Percentiles rank a stretch among this genome's conserved stretches.
Conservation (phyloP, 2,797 vertebrate genomes). For the Ibycter americanus region DNA sequence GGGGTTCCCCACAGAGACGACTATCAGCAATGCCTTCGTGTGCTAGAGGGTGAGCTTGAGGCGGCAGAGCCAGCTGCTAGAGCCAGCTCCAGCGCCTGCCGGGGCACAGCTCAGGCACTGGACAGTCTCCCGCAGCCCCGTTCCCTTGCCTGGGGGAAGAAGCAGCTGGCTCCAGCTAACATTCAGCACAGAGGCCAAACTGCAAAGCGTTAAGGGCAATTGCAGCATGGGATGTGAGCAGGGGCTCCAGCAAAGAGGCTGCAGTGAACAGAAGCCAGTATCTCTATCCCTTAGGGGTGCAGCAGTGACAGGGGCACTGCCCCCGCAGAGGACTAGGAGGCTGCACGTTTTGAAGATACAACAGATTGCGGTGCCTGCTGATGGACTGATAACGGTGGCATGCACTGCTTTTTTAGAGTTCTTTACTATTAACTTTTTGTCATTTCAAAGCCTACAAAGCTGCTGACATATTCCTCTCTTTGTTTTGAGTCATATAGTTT, state of each 20-base stretch:
- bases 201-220: not conserved
- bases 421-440: not conserved
- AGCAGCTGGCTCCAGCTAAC: not conserved
- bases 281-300: not conserved
- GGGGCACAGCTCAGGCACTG: not conserved
- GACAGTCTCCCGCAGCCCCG: not conserved
- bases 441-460: not conserved
- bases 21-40: fast-evolving
- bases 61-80: not conserved
- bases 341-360: not conserved
- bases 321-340: not conserved
- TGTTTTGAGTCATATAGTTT: not conserved
- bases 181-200: not conserved
- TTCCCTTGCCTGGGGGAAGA: not conserved
- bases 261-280: not conserved
- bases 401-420: not conserved
- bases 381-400: not conserved
- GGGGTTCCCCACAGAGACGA: not conserved
- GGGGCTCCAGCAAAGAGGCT: not conserved
- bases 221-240: not conserved
- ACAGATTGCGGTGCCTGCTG: not conserved
- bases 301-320: not conserved
- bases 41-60: not conserved
- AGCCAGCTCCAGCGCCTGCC: not conserved
- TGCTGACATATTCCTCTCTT: not conserved